A percentile compares a stretch with the other conserved stretches of the same genome.
Evolutionary conservation across 2,888 invertebrate genomes (phyloP).

Genomic region (Lepas anatifera): DNA sequence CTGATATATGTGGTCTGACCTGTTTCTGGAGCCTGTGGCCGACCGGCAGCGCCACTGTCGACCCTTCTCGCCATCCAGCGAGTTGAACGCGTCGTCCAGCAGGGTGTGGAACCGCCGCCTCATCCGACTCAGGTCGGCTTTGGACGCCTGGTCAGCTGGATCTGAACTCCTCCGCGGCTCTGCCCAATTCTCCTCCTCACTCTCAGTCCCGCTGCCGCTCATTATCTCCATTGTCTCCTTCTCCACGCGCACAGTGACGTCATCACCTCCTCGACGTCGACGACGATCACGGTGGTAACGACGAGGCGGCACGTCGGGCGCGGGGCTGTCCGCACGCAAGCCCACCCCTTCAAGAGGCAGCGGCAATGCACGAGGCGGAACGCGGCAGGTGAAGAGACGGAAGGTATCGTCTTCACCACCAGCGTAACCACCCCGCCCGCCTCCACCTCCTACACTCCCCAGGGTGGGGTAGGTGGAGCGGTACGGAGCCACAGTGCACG

Average conservation of each 20-base stretch:
- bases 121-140: constrained; percentile 33
- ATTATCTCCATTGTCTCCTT: not conserved
- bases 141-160: not conserved
- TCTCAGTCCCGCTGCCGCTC: not conserved
- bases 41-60: constrained; percentile 21
- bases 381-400: not conserved
- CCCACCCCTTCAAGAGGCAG: not conserved
- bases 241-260: not conserved
- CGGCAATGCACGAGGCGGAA: not conserved
- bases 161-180: no score
- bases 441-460: not conserved
- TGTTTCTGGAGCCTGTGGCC: constrained; percentile 18
- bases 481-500: not conserved
- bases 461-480: not conserved
- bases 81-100: constrained; percentile 63
- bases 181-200: not conserved
- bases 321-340: not conserved
- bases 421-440: no score
- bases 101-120: constrained; percentile 60
- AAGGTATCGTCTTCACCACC: not conserved
- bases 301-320: constrained; percentile 1
- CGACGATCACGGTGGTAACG: not conserved
- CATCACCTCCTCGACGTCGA: no score
- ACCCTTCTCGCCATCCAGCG: constrained; percentile 30
- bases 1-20: constrained; percentile 15